Evolutionary conservation across 64 coral and sea anemone species (phyloP), one percentile per base, ranked within the genome.

Genomic region (Trachythela sp.): DNA sequence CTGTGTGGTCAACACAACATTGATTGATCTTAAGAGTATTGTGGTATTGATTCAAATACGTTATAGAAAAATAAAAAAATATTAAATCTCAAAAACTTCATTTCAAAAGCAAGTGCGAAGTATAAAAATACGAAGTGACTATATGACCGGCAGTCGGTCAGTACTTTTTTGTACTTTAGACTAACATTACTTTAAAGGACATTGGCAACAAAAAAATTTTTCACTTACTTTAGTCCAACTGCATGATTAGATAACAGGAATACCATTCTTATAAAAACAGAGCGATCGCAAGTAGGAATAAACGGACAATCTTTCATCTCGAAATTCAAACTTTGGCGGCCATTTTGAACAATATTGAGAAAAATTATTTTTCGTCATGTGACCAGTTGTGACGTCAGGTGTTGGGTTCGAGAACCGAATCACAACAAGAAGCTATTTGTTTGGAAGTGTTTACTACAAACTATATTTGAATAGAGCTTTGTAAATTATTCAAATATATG

Each of bases 151-250:
- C n/a, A n/a, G n/a, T n/a, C n/a, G n/a, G n/a, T n/a, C n/a, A n/a
- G n/a, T n/a, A n/a, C n/a, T n/a, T n/a, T n/a, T n/a, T n/a, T n/a
- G n/a, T n/a, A n/a, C n/a, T n/a, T n/a, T n/a, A n/a, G n/a, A n/a
- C n/a, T n/a, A n/a, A n/a, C n/a, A n/a, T n/a, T n/a, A 9, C 48
- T 35, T 84, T 84, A 84, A 84, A 84, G 83, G 83, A 84, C 83
- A 84, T 84, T 84, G 36, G 83, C 83, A 84, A 84, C 39, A 84
- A 24, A 84, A n/a, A n/a, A 40, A 14, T 52, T 40, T 35, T 24
- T 37, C 13, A 1, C 37, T 84, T 38, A 39, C 34, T 9, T 2
- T 38, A 0, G 1, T 40, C 20, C 36, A 84, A 35, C 2, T 14
- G 34, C 36, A 40, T 84, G 24, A 35, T 20, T 39, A 35, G 40